Evolutionary conservation across 2,888 invertebrate genomes (phyloP).

Genomic region (Invenusta paracnida): DNA sequence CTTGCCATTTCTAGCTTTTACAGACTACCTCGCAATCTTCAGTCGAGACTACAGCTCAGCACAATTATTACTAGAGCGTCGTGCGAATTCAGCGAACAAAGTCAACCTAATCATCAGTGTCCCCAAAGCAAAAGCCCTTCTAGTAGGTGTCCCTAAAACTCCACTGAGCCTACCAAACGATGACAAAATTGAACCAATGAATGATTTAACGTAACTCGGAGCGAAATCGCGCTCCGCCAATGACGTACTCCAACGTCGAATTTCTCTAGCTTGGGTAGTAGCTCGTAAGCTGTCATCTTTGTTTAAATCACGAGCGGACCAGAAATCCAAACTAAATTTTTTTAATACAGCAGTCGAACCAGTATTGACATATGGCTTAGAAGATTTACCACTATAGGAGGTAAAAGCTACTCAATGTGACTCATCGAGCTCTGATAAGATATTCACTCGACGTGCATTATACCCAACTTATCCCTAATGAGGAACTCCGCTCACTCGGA

Average conservation of each 20-base stretch:
- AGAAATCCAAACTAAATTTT: neutral
- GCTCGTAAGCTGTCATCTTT: neutral
- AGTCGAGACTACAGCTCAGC: neutral
- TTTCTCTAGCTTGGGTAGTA: neutral
- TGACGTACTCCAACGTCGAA: neutral
- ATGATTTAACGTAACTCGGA: neutral
- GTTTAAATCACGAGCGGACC: neutral
- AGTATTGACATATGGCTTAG: neutral
- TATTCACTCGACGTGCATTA: neutral
- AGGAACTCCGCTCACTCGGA: neutral
- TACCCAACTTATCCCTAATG: neutral
- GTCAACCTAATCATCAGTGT: neutral
- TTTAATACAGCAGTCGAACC: neutral
- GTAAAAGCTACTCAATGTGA: neutral
- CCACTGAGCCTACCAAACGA: constrained; percentile 1
- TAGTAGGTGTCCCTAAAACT: neutral
- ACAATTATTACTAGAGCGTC: neutral
- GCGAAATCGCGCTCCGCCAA: neutral
- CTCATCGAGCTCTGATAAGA: neutral
- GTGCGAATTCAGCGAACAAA: neutral
- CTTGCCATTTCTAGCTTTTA: constrained; percentile 1
- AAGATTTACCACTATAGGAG: neutral
- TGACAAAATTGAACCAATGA: neutral
- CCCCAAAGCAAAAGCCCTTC: neutral
- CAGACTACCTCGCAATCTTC: neutral